Evolutionary conservation across 2,113 vertebrate genomes (phyloP), one percentile per base, ranked within the genome.

Genomic region (Nannospalax galili): DNA sequence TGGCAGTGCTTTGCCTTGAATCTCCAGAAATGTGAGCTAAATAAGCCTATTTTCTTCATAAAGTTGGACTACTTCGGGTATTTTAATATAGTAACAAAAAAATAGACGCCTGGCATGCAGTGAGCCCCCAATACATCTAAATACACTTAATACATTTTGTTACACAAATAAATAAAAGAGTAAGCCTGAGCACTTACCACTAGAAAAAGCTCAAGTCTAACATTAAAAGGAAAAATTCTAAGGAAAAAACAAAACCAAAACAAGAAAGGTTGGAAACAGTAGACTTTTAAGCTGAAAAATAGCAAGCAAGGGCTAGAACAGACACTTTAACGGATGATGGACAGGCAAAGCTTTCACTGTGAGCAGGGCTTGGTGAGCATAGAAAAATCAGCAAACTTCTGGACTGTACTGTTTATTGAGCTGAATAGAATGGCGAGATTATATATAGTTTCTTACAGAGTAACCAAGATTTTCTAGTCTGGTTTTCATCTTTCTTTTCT

Each of bases 81-180:
- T 28, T 64, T 52, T 30, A 48, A 17, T 88, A 48, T n/a, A 65
- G 40, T 65, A 77, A 45, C 85, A 88, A 14, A 88, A 58, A 32
- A 60, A 32, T 7, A 10, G 17, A 42, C 40, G 45, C 22, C 10
- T 91, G 42, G 81, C 17, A 81, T 1, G 22, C 24, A 30, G n/a
- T 60, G 37, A 28, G 14, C 5, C 70, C 45, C 65, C 24, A 56
- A 0, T 78, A 35, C 6, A 85, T 56, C 65, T 81, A 48, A 92
- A 15, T 67, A 77, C 11, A 79, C 6, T 28, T 58, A 26, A 14
- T 14, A 32, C 35, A 22, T 82, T 93, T 95, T 92, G 28, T 84
- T 65, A 78, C 56, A 82, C 40, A 9, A 70, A 37, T 90, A 24
- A 80, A 52, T 92, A 26, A 80, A 92, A 95, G 32, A 88, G 22